Evolutionary conservation across 2,113 vertebrate species (phyloP).

Genomic region (Seriola quinqueradiata): DNA sequence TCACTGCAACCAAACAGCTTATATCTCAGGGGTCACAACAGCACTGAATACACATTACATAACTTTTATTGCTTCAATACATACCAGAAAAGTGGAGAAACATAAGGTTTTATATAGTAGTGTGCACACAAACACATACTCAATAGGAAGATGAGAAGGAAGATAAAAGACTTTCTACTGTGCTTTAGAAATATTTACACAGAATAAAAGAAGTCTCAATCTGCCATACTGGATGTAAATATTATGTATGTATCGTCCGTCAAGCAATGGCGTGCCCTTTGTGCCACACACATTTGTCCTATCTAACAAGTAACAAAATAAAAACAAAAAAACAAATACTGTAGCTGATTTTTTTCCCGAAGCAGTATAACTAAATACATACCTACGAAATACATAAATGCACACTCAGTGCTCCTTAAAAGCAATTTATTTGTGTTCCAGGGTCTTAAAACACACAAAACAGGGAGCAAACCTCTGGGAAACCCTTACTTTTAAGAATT

Average conservation of each 20-base stretch:
- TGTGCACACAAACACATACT: not conserved
- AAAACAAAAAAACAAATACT: not conserved
- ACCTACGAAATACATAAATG: not conserved
- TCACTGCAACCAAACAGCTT: conserved; percentile 6
- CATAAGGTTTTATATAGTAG: not conserved
- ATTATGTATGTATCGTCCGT: not conserved
- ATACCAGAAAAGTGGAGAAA: not conserved
- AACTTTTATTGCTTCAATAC: not conserved
- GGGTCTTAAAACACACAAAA: not conserved
- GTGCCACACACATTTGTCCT: not conserved
- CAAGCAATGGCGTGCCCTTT: not conserved
- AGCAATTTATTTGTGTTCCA: not conserved
- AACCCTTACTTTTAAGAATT: not conserved
- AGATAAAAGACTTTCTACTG: not conserved
- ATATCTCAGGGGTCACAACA: conserved; percentile 4
- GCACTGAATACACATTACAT: not conserved
- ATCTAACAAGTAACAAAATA: not conserved
- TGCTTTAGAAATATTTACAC: not conserved
- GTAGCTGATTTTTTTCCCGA: not conserved
- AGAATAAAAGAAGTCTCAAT: not conserved
- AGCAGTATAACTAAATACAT: not conserved
- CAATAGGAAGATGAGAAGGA: not conserved
- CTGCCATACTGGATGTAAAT: not conserved
- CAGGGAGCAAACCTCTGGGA: not conserved
- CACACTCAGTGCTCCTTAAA: not conserved